Conservation (phyloP, 2,888 invertebrate species). For the Drosophila fungiperda region DNA sequence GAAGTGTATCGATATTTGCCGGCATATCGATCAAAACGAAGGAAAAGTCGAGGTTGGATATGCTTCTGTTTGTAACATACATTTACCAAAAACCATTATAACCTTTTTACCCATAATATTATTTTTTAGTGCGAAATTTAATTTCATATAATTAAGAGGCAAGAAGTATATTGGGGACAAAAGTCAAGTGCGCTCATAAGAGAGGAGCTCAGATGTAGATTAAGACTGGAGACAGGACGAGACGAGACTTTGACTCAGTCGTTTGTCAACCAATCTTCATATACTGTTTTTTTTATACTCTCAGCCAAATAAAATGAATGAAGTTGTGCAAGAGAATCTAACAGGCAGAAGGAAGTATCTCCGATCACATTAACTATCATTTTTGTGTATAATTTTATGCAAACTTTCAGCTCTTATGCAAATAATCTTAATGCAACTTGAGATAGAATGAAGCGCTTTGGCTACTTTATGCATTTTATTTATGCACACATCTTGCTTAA, state of each 20-base stretch:
- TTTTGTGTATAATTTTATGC: neutral
- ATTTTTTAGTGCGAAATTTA: neutral
- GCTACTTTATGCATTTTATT: neutral
- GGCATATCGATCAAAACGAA: neutral
- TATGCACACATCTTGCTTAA: neutral
- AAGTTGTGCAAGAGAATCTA: neutral
- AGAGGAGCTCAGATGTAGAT: neutral
- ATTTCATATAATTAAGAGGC: constrained; percentile 15
- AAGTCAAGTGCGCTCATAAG: constrained; percentile 12
- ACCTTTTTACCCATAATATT: neutral
- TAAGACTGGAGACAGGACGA: neutral
- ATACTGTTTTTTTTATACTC: constrained; percentile 9
- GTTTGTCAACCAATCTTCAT: neutral
- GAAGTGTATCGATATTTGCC: neutral
- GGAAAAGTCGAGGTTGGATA: neutral
- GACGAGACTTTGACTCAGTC: neutral
- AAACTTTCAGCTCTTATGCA: neutral
- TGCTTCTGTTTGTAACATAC: neutral
- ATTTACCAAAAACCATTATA: neutral
- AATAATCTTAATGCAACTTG: neutral
- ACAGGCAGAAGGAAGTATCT: neutral
- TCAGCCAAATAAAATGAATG: neutral
- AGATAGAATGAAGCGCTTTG: neutral
- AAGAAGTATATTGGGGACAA: constrained; percentile 1
- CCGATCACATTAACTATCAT: too few relatives aligned